These are phyloP conservation scores for Pinna nobilis DNA, from an alignment of 1,140 invertebrate species.

Conservation along the genomic window DNA sequence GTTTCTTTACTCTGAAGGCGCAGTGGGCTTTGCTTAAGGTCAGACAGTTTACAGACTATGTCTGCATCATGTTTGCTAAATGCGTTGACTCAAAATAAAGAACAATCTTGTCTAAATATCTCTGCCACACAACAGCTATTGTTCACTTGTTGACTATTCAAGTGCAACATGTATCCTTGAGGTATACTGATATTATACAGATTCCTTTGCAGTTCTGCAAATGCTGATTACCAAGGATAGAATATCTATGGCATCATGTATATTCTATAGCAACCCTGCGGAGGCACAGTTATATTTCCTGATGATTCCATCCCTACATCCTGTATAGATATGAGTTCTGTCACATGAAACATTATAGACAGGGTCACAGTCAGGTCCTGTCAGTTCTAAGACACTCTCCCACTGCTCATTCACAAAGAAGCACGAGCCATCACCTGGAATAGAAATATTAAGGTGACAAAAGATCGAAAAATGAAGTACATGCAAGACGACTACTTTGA, in stretches of 20 bases:
- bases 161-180: no score
- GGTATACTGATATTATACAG: no score
- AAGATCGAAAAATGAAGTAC: not conserved
- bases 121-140: no score
- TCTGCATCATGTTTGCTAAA: no score
- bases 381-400: constrained; percentile 77
- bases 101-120: no score
- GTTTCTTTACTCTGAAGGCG: no score
- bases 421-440: constrained; percentile 80
- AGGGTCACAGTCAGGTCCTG: constrained; percentile 82
- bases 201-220: no score
- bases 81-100: no score
- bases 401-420: constrained; percentile 73
- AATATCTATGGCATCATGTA: not conserved
- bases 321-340: constrained; percentile 67
- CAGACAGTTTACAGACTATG: no score
- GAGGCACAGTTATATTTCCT: constrained; percentile 68
- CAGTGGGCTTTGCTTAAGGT: no score
- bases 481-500: not conserved
- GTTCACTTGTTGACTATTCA: no score
- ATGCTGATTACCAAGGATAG: no score
- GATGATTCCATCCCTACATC: constrained; percentile 73
- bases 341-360: constrained; percentile 69
- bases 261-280: constrained; percentile 1
- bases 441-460: constrained; percentile 18